These are phyloP conservation scores for Notolepis coatsorum DNA, from an alignment of 2,797 vertebrate species.

Conservation along the genomic window DNA sequence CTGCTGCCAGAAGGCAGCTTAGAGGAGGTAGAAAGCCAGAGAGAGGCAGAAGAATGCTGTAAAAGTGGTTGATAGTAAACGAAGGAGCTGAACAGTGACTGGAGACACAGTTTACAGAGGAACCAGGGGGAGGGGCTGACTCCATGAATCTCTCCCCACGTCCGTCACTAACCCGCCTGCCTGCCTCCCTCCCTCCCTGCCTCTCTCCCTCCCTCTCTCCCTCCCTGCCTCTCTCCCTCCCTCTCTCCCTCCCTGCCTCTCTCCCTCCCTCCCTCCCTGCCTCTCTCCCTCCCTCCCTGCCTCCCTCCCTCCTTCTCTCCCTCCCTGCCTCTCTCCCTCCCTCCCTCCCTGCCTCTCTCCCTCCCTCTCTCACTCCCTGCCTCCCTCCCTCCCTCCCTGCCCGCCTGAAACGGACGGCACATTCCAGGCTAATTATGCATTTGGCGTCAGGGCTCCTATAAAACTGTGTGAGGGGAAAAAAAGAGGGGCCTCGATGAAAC, in stretches of 20 bases:
- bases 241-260: not conserved
- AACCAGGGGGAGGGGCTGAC: too few relatives aligned
- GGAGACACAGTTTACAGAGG: too few relatives aligned
- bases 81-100: too few relatives aligned
- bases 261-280: not conserved
- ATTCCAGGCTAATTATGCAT: constrained; percentile 67
- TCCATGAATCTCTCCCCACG: not conserved
- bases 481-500: constrained; percentile 43
- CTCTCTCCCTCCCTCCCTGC: not conserved
- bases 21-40: too few relatives aligned
- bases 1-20: too few relatives aligned
- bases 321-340: not conserved
- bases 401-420: constrained; percentile 51
- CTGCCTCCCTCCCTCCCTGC: not conserved
- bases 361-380: constrained; percentile 6
- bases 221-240: not conserved
- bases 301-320: constrained; percentile 18
- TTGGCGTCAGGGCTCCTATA: constrained; percentile 64
- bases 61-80: too few relatives aligned
- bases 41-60: too few relatives aligned
- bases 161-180: not conserved
- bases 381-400: not conserved
- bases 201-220: not conserved
- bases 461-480: constrained; percentile 39
- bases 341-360: not conserved